Percentiles rank a stretch among this genome's conserved stretches.
Evolutionary conservation across 2,888 invertebrate genomes (phyloP).

Genomic region (Vandiemenella viatica): DNA sequence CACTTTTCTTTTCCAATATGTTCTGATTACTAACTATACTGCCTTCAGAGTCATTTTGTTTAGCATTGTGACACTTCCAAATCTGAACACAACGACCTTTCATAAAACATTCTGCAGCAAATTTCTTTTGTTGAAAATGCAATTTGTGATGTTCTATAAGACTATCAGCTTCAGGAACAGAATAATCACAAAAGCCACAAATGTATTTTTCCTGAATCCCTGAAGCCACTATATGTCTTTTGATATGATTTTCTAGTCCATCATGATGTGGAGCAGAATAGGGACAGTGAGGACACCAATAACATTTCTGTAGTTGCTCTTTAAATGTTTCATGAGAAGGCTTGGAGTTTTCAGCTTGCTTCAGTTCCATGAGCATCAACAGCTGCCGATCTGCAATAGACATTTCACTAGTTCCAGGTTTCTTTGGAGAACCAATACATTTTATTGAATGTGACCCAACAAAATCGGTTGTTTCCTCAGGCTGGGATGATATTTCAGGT

Average conservation of each 20-base stretch:
- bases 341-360: slow-evolving; percentile 31
- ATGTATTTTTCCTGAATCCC: slow-evolving; percentile 42
- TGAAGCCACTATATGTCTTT: slow-evolving; percentile 50
- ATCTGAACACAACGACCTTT: background rate
- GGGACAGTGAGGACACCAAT: slow-evolving; percentile 63
- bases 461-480: background rate
- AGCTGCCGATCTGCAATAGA: slow-evolving; percentile 47
- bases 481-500: slow-evolving; percentile 6
- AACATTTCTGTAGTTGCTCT: slow-evolving; percentile 42
- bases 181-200: slow-evolving; percentile 72
- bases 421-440: slow-evolving; percentile 15
- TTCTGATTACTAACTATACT: too few species aligned
- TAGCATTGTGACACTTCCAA: background rate
- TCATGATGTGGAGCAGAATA: slow-evolving; percentile 59
- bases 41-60: too few species aligned
- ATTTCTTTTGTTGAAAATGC: slow-evolving; percentile 49
- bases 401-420: slow-evolving; percentile 35
- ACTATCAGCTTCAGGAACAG: slow-evolving; percentile 55
- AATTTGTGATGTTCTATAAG: slow-evolving; percentile 64
- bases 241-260: slow-evolving; percentile 57
- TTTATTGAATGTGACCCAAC: slow-evolving; percentile 8
- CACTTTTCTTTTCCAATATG: too few species aligned
- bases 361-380: slow-evolving; percentile 39
- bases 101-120: slow-evolving; percentile 32
- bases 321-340: slow-evolving; percentile 19